These are phyloP conservation scores for Austrofundulus limnaeus DNA, from an alignment of 2,113 vertebrate genomes.

Conservation along the genomic window DNA sequence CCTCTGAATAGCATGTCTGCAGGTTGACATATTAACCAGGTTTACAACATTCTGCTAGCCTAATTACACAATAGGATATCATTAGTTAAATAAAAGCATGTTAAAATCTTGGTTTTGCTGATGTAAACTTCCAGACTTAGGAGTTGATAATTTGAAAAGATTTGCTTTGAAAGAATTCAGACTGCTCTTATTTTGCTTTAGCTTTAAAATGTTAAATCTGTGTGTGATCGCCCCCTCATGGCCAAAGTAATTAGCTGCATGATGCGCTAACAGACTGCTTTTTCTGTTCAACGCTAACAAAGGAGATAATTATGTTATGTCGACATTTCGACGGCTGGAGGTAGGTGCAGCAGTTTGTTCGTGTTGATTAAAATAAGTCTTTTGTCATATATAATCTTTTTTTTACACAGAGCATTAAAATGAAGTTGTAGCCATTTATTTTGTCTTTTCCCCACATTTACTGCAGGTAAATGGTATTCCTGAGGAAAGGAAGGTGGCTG, in stretches of 20 bases:
- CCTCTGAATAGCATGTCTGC: neutral
- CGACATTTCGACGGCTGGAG: constrained; percentile 98
- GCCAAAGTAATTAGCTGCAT: constrained; percentile 46
- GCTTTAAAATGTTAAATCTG: no score
- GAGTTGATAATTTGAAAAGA: no score
- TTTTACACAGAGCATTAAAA: neutral
- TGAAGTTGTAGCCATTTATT: neutral
- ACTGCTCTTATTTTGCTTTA: no score
- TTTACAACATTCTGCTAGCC: no score
- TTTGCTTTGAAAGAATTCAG: no score
- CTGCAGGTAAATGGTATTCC: constrained; percentile 99
- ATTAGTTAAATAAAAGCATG: no score
- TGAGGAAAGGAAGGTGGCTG: constrained; percentile 97
- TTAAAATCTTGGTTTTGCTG: no score
- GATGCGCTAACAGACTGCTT: constrained; percentile 62
- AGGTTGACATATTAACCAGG: no score
- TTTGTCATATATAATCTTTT: neutral
- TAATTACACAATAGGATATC: no score
- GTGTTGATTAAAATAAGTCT: neutral
- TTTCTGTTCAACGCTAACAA: constrained; percentile 91
- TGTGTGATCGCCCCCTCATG: constrained; percentile 56
- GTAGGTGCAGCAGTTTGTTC: constrained; percentile 82
- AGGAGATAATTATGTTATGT: constrained; percentile 98
- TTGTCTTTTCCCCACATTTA: constrained; percentile 17
- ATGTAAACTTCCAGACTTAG: no score